Base-by-base conservation (phyloP, 92 coral and sea anemone species). In the Epizoanthus fatuus region DNA sequence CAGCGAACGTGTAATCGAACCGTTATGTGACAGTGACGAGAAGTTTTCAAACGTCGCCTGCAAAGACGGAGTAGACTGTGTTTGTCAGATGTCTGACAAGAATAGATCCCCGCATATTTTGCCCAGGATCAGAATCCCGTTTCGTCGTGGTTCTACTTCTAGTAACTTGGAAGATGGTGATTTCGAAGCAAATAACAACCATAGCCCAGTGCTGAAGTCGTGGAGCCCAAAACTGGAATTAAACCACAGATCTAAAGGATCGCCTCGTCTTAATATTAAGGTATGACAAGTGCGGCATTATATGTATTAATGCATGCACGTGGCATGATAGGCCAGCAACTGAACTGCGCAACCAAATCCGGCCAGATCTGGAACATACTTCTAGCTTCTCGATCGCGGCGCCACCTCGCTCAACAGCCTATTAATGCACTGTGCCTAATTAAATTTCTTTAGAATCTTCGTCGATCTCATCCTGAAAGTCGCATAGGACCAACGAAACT, bases 41-140 rank as follows among this genome's bases (percentile, higher is more conserved):
- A 8, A 8, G 9, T 9, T 49, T 49, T 49, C 35, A 29, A 29
- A 49, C 14, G 13, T 49, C 53, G 53, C 13, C 53, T 49, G 53
- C 14, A 49, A 49, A 49, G 53, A 49, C 13, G 2, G 13, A 49
- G 13, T 49, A 49, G 0, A 49, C 52, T 47, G 10, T 10, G 62
- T 49, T 25, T 13, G 29, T 54, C 62, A 49, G 16, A 72, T 72
- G 79, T 72, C 79, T 40, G 79, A 72, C 79, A 72, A 49, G 38
- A 47, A 39, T 3, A 72, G 45, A 45, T 72, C 79, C 1, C 59
- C 79, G 79, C 38, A 52, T 1, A 20, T 72, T 45, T 72, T 72
- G 63, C 79, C 60, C 10, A 72, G 79, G 16, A 72, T 72, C 45
- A 12, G 79, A 72, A 29, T 72, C 7, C 79, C 79, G 20, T 20